A percentile compares a stretch with the other conserved stretches of the same genome.
Conservation (phyloP, 2,888 invertebrate genomes). For the Thymelicus lineola region DNA sequence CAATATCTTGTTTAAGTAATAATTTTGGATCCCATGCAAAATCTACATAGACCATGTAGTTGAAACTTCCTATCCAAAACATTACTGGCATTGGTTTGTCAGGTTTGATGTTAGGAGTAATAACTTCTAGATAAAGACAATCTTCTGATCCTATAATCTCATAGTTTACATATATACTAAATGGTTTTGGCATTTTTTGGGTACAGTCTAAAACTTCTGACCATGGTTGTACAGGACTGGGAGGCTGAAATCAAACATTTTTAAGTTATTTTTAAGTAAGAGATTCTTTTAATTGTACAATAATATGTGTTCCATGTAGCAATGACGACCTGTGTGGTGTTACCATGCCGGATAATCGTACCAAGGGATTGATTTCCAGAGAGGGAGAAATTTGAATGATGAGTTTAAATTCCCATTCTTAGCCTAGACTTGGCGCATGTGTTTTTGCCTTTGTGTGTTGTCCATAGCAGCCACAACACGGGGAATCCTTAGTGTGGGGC, state of each 20-base stretch:
- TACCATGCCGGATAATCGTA: too few relatives aligned
- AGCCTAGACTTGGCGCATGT: too few relatives aligned
- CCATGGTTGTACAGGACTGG: slow-evolving; percentile 59
- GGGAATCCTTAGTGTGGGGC: too few relatives aligned
- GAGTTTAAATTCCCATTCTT: too few relatives aligned
- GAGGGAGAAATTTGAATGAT: too few relatives aligned
- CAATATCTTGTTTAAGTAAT: slow-evolving; percentile 62
- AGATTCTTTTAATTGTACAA: too few relatives aligned
- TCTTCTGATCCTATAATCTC: slow-evolving; percentile 68
- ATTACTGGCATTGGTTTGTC: slow-evolving; percentile 74
- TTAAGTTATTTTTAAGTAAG: background rate
- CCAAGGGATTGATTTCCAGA: too few relatives aligned
- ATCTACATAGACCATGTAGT: slow-evolving; percentile 61
- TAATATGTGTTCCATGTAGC: too few relatives aligned
- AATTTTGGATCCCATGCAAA: slow-evolving; percentile 65
- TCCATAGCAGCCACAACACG: too few relatives aligned
- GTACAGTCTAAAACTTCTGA: slow-evolving; percentile 64
- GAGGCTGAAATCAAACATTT: slow-evolving; percentile 61
- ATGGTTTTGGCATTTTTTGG: slow-evolving; percentile 55
- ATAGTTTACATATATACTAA: slow-evolving; percentile 41
- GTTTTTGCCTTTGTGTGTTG: too few relatives aligned
- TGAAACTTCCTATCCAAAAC: slow-evolving; percentile 79
- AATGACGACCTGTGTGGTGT: too few relatives aligned
- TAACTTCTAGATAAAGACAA: slow-evolving; percentile 74
- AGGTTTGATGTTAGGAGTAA: slow-evolving; percentile 61